Evolutionary conservation across 1,140 invertebrate genomes (phyloP).

Genomic region (Cotesia glomerata): DNA sequence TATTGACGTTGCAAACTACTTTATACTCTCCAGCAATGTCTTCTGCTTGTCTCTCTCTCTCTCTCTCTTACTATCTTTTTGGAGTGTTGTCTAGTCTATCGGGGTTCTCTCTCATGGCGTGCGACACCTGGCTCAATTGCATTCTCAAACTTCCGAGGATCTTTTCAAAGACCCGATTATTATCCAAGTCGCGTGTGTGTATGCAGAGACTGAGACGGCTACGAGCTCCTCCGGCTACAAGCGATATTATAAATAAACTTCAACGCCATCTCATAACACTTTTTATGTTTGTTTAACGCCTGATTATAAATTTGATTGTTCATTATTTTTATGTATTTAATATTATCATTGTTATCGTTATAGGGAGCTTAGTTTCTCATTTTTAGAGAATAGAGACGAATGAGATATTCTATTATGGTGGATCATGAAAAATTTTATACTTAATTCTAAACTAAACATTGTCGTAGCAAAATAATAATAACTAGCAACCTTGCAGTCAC

Average conservation of each 20-base stretch:
- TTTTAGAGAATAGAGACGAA: too few relatives aligned
- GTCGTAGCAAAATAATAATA: too few relatives aligned
- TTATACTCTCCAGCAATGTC: neutral
- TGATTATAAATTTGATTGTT: neutral
- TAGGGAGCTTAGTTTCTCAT: too few relatives aligned
- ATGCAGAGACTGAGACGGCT: neutral
- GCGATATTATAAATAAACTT: neutral
- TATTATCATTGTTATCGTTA: neutral
- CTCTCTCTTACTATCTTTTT: too few relatives aligned
- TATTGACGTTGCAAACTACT: conserved; percentile 4
- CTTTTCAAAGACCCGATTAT: conserved; percentile 23
- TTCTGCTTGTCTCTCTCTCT: too few relatives aligned
- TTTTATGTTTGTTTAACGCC: neutral
- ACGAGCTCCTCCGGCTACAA: neutral
- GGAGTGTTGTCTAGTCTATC: neutral
- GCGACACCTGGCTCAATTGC: conserved; percentile 24
- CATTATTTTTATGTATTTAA: neutral
- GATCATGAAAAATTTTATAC: too few relatives aligned
- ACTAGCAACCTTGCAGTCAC: too few relatives aligned
- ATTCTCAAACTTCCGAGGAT: conserved; percentile 21
- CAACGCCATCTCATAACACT: neutral
- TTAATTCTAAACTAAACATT: too few relatives aligned
- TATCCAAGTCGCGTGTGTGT: conserved; percentile 4
- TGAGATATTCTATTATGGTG: too few relatives aligned
- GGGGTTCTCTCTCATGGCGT: neutral